Evolutionary conservation across 2,797 vertebrate species (phyloP).

Genomic region (Fratercula arctica): DNA sequence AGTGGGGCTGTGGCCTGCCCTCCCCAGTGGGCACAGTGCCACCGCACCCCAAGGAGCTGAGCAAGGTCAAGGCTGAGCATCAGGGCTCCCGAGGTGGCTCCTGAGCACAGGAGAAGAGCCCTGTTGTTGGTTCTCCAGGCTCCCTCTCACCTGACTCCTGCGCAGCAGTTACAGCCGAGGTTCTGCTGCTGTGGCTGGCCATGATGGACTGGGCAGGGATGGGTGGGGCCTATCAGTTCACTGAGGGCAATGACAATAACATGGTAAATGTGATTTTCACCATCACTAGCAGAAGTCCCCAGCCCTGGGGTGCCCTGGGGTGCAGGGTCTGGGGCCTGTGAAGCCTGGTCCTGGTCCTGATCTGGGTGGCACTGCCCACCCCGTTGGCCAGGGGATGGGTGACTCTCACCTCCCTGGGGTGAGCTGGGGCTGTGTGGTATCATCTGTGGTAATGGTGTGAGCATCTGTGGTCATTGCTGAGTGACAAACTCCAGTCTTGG

Average conservation of each 20-base stretch:
- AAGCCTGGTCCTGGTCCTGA: not conserved
- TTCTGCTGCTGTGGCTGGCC: not conserved
- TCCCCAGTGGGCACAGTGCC: too few relatives aligned
- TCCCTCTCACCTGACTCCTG: not conserved
- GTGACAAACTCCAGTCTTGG: not conserved
- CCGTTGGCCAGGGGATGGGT: accelerated
- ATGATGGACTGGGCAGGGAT: not conserved
- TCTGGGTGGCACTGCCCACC: not conserved
- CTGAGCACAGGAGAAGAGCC: not conserved
- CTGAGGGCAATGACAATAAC: not conserved
- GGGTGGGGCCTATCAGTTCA: not conserved
- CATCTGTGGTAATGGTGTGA: accelerated
- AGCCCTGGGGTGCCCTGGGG: accelerated
- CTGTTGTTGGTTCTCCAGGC: not conserved
- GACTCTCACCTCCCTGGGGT: accelerated
- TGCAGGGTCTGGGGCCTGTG: not conserved
- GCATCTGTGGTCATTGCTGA: accelerated
- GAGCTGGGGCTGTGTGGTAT: accelerated
- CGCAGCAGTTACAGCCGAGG: not conserved
- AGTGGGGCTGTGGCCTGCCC: not conserved
- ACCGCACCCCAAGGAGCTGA: accelerated
- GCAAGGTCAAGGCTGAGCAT: not conserved
- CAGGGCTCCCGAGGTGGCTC: accelerated
- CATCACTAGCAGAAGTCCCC: not conserved
- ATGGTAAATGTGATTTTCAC: not conserved